Evolutionary conservation across 2,113 vertebrate species (phyloP), one percentile per base, ranked within the genome.

Genomic region (Pangasianodon gigas): DNA sequence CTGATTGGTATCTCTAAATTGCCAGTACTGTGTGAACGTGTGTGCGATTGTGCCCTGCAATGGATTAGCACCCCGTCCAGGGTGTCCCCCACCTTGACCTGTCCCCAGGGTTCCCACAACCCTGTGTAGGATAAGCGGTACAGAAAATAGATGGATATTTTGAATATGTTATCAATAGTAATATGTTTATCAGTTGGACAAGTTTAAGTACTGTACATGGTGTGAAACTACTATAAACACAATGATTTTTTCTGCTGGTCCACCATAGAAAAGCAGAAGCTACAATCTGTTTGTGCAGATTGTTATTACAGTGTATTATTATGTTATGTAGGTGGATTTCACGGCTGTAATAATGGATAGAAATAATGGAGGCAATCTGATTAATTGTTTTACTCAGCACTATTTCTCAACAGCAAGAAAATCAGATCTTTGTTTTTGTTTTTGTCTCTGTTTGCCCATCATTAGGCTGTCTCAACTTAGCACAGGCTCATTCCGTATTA

Each of bases 391-490:
- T 85, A 91, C 89, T 67, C 90, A 91, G 91, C 93, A 93, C 93
- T 92, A 92, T 91, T 89, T 89, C 46, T 83, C 92, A 91, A 86
- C 91, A 93, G 93, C 86, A 88, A 92, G 92, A 91, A 89, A 88
- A 86, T n/a, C 18, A 19, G 58, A 41, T 0, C 93, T 94, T 94
- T 94, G 93, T 95, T 95, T 94, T 92, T 95, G 94, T 96, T 95
- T 37, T 95, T 95, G 93, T 90, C 90, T 91, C 87, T 86, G 85
- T 93, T 94, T 93, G 92, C 92, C 92, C 94, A 93, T 95, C 94
- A 93, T 94, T 95, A 95, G 92, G 82, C 94, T 91, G 93, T 93
- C 92, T 91, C 89, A 87, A 88, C 93, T 54, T 90, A 90, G 93
- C 91, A 92, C 91, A 89, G 79, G 85, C 91, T 94, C 77, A 89